Conservation (phyloP, 2,888 invertebrate genomes). For the Periphyllus acericola region DNA sequence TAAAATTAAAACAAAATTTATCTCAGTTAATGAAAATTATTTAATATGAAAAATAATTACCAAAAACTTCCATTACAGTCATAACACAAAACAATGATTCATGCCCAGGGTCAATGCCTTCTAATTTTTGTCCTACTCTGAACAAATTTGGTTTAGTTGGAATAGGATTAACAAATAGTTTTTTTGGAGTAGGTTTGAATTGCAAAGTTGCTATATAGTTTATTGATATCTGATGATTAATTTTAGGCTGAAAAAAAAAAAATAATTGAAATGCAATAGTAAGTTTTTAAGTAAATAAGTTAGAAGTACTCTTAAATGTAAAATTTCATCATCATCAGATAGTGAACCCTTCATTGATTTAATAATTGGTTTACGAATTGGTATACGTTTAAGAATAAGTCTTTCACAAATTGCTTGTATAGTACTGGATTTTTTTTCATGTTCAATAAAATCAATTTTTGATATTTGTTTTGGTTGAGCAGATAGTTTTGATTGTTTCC, state of each 20-base stretch:
- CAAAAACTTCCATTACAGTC: constrained; percentile 80
- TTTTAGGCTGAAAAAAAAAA: neutral
- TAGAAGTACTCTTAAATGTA: neutral
- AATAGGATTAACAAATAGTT: constrained; percentile 15
- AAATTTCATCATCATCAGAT: neutral
- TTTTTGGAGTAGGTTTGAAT: neutral
- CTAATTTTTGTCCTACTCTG: constrained; percentile 87
- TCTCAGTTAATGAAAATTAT: neutral
- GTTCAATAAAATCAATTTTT: neutral
- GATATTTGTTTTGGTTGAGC: neutral
- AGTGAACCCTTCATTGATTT: neutral
- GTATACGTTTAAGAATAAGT: neutral
- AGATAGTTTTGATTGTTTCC: neutral
- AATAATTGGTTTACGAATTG: neutral
- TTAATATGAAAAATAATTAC: constrained; percentile 64
- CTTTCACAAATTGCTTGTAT: neutral
- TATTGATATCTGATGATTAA: neutral
- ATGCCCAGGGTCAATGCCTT: constrained; percentile 92
- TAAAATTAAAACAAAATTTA: neutral
- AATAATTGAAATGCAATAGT: no score
- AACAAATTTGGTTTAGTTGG: constrained; percentile 72
- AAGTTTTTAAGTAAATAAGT: neutral
- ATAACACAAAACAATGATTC: constrained; percentile 89
- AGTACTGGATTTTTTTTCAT: neutral
- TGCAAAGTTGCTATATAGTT: neutral